Percentiles rank a stretch among this genome's conserved stretches.
Evolutionary conservation across 1,140 invertebrate species (phyloP).

Genomic region (Charaxes varanes): DNA sequence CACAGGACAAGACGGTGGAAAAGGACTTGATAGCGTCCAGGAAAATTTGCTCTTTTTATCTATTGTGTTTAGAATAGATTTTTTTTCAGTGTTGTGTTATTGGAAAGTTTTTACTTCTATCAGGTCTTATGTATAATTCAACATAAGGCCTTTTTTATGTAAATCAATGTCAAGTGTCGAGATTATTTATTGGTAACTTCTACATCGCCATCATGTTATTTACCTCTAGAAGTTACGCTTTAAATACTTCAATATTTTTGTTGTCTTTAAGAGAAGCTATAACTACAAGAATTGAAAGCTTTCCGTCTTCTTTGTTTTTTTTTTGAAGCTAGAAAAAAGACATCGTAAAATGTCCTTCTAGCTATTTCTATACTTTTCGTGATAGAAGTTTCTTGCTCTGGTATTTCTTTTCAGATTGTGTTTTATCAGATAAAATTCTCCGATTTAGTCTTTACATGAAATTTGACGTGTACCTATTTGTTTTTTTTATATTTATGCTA

Average conservation of each 20-base stretch:
- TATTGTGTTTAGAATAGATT: constrained; percentile 29
- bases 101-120: constrained; percentile 9
- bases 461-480: background rate
- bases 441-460: constrained; percentile 13
- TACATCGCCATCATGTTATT: too few species aligned
- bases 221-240: too few species aligned
- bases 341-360: constrained; percentile 26
- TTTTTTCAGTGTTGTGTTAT: constrained; percentile 24
- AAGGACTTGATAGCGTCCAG: constrained; percentile 36
- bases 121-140: background rate
- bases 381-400: constrained; percentile 4
- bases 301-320: constrained; percentile 6
- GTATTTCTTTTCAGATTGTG: constrained; percentile 11
- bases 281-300: constrained; percentile 7
- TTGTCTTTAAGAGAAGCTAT: background rate
- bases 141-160: too few species aligned
- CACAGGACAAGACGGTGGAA: constrained; percentile 62
- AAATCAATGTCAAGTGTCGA: too few species aligned
- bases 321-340: constrained; percentile 20
- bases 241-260: too few species aligned
- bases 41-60: constrained; percentile 20
- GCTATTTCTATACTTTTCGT: constrained; percentile 18
- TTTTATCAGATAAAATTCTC: constrained; percentile 10
- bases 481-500: constrained; percentile 18
- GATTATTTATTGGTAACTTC: too few species aligned